Percentiles rank a stretch among this genome's conserved stretches.
These are phyloP conservation scores for Leptatherina wallacei DNA, from an alignment of 2,797 vertebrate genomes.

Conservation along the genomic window DNA sequence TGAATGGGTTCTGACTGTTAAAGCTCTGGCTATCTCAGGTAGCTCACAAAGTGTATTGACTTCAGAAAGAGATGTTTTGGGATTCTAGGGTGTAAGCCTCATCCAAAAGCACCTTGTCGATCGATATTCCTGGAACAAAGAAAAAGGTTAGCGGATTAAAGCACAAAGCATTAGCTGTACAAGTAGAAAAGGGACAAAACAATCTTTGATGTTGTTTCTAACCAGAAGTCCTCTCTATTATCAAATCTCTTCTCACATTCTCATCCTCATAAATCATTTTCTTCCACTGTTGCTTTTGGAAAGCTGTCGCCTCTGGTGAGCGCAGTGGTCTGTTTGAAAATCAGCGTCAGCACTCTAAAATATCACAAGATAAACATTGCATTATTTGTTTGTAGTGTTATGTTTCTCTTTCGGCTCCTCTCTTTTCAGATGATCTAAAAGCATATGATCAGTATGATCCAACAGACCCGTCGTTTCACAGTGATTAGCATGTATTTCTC, in stretches of 20 bases:
- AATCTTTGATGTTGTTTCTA: neutral
- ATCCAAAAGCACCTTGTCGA: neutral
- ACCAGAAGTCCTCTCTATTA: neutral
- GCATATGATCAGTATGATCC: slow-evolving; percentile 55
- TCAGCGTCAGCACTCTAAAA: slow-evolving; percentile 12
- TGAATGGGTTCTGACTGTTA: neutral
- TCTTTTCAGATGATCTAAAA: slow-evolving; percentile 17
- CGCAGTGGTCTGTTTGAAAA: slow-evolving; percentile 22
- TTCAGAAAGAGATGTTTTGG: neutral
- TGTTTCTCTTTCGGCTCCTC: slow-evolving; percentile 23
- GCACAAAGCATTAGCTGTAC: neutral
- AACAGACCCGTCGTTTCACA: slow-evolving; percentile 25
- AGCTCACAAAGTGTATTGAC: neutral
- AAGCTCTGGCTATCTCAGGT: neutral
- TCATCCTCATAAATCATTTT: slow-evolving; percentile 30
- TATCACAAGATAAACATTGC: slow-evolving; percentile 15
- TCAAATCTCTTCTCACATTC: slow-evolving; percentile 1
- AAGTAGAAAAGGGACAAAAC: neutral
- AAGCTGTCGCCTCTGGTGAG: slow-evolving; percentile 15
- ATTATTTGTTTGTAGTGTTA: slow-evolving; percentile 25
- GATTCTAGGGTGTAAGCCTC: neutral
- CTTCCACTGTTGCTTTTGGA: slow-evolving; percentile 37
- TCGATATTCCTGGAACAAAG: slow-evolving; percentile 1
- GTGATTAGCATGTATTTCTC: slow-evolving; percentile 46
- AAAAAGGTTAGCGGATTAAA: neutral